Conservation (phyloP, 1,140 invertebrate genomes). For the Drosophila micromelanica region DNA sequence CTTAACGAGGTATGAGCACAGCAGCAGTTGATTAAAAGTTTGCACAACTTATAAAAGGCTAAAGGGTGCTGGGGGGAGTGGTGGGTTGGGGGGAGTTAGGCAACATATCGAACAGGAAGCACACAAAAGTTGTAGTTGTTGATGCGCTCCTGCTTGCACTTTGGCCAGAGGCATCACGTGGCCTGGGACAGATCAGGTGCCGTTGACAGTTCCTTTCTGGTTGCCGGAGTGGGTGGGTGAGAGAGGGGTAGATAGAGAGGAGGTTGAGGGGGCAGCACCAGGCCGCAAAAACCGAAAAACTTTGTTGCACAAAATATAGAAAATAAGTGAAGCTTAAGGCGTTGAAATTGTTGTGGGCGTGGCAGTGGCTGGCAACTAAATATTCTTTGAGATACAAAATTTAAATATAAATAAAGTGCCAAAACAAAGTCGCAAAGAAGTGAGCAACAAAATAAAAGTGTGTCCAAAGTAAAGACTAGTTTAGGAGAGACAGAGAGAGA, state of each 20-base stretch:
- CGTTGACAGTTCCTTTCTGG: conserved; percentile 37
- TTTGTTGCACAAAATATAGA: conserved; percentile 49
- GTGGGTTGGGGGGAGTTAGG: neutral
- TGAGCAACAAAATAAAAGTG: conserved; percentile 26
- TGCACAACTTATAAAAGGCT: conserved; percentile 53
- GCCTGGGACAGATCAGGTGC: conserved; percentile 37
- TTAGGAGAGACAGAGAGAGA: neutral
- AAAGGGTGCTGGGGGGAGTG: conserved; percentile 1
- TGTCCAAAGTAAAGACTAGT: conserved; percentile 28
- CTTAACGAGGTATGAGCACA: conserved; percentile 43
- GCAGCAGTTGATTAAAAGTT: conserved; percentile 77
- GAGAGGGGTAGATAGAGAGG: neutral
- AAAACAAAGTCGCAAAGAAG: conserved; percentile 70
- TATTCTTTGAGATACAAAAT: conserved; percentile 78
- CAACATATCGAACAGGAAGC: conserved; percentile 70
- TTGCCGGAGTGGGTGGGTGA: neutral
- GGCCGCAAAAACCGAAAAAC: conserved; percentile 46
- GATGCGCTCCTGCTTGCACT: conserved; percentile 36
- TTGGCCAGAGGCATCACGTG: conserved; percentile 42
- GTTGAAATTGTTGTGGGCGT: conserved; percentile 14
- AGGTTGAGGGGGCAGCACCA: neutral
- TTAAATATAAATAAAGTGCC: conserved; percentile 82
- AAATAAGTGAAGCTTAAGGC: conserved; percentile 67
- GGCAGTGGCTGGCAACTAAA: conserved; percentile 54
- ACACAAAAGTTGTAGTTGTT: conserved; percentile 34